These are phyloP conservation scores for Phylloscopus trochilus DNA, from an alignment of 2,113 vertebrate genomes.

Conservation along the genomic window DNA sequence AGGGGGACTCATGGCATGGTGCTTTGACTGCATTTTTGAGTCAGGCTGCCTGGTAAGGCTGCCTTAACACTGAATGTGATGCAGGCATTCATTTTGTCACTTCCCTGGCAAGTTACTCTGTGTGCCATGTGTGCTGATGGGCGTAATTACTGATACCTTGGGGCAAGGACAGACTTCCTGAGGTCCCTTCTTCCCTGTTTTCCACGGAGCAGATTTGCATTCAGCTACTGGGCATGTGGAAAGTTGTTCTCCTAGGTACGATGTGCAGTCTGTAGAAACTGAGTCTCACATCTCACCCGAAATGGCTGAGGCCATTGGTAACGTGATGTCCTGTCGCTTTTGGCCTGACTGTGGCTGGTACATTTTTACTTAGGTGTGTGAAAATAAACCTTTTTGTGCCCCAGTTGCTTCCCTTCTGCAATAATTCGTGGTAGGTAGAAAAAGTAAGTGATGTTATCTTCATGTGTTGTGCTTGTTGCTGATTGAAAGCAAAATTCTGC, in stretches of 20 bases:
- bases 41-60: background rate
- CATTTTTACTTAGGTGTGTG: background rate
- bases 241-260: background rate
- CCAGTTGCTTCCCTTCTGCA: background rate
- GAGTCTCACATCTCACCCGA: background rate
- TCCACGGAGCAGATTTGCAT: background rate
- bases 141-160: background rate
- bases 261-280: background rate
- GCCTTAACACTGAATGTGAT: background rate
- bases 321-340: accelerated
- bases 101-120: background rate
- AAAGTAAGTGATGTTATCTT: background rate
- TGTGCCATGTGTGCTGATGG: background rate
- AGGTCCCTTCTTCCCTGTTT: background rate
- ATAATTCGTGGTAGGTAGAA: background rate
- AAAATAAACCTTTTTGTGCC: background rate
- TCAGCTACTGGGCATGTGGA: background rate
- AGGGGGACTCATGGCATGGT: background rate
- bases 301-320: background rate
- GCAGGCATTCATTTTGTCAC: background rate
- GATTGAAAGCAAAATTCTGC: constrained; percentile 34
- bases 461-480: background rate
- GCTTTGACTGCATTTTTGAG: background rate
- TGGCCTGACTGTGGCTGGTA: background rate
- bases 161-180: background rate